Percentiles rank a stretch among this genome's conserved stretches.
These are phyloP conservation scores for Potamilus streckersoni DNA, from an alignment of 1,140 invertebrate genomes.

Conservation along the genomic window DNA sequence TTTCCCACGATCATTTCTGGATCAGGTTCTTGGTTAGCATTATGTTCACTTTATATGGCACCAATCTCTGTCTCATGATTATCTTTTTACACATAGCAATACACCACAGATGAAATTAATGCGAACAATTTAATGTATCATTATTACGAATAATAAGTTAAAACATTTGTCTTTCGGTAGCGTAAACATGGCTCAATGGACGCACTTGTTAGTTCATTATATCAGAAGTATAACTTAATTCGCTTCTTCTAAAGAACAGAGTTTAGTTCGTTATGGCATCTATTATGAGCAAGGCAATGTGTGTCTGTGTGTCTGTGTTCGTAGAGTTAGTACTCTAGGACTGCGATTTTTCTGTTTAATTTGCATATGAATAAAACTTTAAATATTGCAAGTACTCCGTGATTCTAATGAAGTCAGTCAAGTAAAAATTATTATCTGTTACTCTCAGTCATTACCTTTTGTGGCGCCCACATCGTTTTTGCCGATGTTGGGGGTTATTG, in stretches of 20 bases:
- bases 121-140: not conserved
- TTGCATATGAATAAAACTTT: not conserved
- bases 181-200: not conserved
- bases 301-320: no score
- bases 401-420: not conserved
- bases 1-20: slow-evolving; percentile 26
- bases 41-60: not conserved
- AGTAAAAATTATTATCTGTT: not conserved
- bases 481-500: not conserved
- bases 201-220: no score
- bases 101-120: not conserved
- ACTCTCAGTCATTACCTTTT: not conserved
- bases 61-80: not conserved
- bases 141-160: not conserved
- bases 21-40: not conserved
- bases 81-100: not conserved
- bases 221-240: no score
- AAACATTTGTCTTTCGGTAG: not conserved
- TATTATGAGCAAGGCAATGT: no score
- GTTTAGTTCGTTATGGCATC: no score
- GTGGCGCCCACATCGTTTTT: not conserved
- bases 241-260: no score
- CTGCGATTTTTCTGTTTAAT: not conserved
- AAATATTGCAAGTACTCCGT: not conserved
- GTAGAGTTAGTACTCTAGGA: no score